Evolutionary conservation across 2,797 vertebrate species (phyloP).

Genomic region (Falco berigora): DNA sequence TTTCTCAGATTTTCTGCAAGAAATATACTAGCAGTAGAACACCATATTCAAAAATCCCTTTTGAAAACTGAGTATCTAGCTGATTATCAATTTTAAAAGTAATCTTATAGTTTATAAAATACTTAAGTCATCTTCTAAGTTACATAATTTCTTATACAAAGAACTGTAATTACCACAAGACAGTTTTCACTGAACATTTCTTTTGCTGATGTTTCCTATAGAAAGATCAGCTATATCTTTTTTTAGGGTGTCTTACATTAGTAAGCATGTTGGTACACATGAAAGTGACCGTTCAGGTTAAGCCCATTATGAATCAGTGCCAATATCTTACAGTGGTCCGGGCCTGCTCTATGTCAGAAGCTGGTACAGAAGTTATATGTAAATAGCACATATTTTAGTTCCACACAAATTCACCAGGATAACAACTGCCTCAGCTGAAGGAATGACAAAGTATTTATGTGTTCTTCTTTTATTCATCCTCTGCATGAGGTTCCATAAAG

Average conservation of each 20-base stretch:
- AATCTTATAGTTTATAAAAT: not conserved
- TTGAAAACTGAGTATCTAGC: not conserved
- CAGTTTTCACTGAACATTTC: not conserved
- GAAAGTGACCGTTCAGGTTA: not conserved
- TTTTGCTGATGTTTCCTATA: not conserved
- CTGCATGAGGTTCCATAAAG: not conserved
- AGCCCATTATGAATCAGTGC: not conserved
- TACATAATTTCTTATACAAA: slow-evolving; percentile 7
- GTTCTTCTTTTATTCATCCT: not conserved
- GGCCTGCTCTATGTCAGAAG: not conserved
- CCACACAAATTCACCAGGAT: not conserved
- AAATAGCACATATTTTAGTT: not conserved
- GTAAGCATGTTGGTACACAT: not conserved
- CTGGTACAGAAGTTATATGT: not conserved
- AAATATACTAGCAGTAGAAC: not conserved
- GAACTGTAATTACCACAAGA: not conserved
- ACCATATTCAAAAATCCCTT: not conserved
- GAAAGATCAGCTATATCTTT: not conserved
- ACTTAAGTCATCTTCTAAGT: slow-evolving; percentile 16
- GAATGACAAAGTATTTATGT: not conserved
- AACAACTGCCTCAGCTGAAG: not conserved
- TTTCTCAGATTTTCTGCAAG: not conserved
- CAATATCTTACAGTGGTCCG: not conserved
- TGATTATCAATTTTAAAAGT: not conserved
- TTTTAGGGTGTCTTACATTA: not conserved